Conservation (phyloP, 2,113 vertebrate species). For the Glaucidium brasilianum region DNA sequence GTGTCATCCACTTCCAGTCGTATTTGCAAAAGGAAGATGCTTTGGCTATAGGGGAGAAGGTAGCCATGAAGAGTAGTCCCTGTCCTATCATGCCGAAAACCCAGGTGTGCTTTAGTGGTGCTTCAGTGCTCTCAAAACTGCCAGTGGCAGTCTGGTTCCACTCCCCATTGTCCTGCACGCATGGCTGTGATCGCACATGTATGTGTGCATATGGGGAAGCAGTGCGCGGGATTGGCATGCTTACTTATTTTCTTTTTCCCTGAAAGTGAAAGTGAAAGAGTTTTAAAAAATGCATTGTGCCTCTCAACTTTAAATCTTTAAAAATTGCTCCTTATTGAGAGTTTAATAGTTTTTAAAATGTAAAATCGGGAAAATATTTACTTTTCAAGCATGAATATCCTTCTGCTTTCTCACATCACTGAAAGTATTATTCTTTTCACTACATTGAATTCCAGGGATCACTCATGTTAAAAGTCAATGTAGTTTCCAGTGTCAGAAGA, state of each 20-base stretch:
- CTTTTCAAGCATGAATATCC: constrained; percentile 62
- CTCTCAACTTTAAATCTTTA: constrained; percentile 52
- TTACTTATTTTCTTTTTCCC: not conserved
- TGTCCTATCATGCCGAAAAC: not conserved
- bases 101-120: not conserved
- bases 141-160: not conserved
- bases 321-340: constrained; percentile 42
- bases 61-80: not conserved
- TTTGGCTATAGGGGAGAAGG: not conserved
- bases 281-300: not conserved
- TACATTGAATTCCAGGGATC: constrained; percentile 60
- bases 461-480: constrained; percentile 70
- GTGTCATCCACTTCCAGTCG: not conserved
- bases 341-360: constrained; percentile 58
- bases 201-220: not conserved
- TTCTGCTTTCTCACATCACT: constrained; percentile 61
- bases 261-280: constrained; percentile 1
- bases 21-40: not conserved
- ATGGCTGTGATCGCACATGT: rapidly evolving
- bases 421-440: constrained; percentile 66
- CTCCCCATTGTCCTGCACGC: rapidly evolving
- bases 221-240: not conserved
- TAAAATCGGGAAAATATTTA: constrained; percentile 27
- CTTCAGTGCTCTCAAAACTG: not conserved
- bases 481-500: constrained; percentile 55